Base-by-base conservation (phyloP, 2,797 vertebrate genomes). In the Dromococcyx pavoninus region DNA sequence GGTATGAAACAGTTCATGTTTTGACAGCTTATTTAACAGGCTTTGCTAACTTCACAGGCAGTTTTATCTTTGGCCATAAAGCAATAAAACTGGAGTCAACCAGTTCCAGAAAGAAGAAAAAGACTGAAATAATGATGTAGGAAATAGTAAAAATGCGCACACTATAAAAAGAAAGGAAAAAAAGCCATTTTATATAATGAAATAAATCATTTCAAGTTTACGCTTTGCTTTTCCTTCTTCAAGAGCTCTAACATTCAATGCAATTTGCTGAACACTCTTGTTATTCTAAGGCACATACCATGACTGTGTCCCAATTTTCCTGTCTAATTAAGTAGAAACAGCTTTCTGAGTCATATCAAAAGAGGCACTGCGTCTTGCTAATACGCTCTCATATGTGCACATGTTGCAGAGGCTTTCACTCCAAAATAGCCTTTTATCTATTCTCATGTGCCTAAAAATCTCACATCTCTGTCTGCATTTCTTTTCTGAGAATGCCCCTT, bases 11-110 rank as follows among this genome's bases (percentile, higher is more conserved):
- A 37, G 61, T 84, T 81, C 9, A 0, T 69, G 72, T 88, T 94
- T 81, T 95, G 86, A 95, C 94, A 93, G 76, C 71, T 92, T 96
- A 84, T 89, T 96, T 91, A 94, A 92, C 87, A 74, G 70, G 78
- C 61, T 92, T 72, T 93, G 41, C 88, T 86, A 73, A 77, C 79
- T 96, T 89, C 94, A 92, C 65, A 86, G 82, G 54, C 62, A 54
- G 35, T 51, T 95, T 95, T 83, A 65, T 91, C 89, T 88, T 25
- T n/a, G 56, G 57, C 39, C 82, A 67, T 48, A 76, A 88, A 86
- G 51, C 44, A 75, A 71, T 41, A 33, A 57, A 90, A 74, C 43
- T 32, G 53, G 44, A 84, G 48, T 46, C 72, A 90, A 71, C n/a
- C 48, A 65, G 27, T 24, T 91, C 86, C 86, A 92, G 60, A 37